phyloP scores from a whole-genome alignment of 2,113 vertebrate species.

The Elgaria multicarinata region DNA sequence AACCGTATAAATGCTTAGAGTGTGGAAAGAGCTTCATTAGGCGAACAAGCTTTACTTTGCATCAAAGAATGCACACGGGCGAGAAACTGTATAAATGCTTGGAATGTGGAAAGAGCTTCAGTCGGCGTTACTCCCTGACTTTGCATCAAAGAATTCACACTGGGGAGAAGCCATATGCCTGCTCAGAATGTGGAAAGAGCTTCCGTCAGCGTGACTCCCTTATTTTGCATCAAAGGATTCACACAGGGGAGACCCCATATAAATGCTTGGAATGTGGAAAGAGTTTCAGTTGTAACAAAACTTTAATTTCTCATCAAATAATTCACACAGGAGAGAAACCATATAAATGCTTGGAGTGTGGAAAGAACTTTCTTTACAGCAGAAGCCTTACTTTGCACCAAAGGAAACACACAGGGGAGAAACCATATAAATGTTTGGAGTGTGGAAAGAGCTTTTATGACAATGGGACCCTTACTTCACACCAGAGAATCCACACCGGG shows the following conservation, averaged over 20 bases:
- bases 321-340: background rate
- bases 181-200: background rate
- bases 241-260: background rate
- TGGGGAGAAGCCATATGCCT: background rate
- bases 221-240: background rate
- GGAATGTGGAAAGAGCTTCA: background rate
- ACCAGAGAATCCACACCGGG: background rate
- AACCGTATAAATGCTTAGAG: background rate
- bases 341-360: background rate
- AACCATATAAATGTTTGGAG: background rate
- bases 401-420: background rate
- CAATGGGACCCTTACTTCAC: background rate
- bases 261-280: background rate
- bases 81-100: background rate
- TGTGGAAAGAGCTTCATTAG: background rate
- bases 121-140: background rate
- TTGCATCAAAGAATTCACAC: background rate
- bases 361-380: background rate
- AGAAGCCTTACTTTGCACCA: background rate
- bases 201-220: background rate
- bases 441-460: background rate
- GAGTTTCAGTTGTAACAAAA: background rate
- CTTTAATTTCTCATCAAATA: background rate
- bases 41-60: background rate
- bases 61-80: background rate